Base-by-base conservation (phyloP, 1,140 invertebrate species). In the Subanguina moxae region DNA sequence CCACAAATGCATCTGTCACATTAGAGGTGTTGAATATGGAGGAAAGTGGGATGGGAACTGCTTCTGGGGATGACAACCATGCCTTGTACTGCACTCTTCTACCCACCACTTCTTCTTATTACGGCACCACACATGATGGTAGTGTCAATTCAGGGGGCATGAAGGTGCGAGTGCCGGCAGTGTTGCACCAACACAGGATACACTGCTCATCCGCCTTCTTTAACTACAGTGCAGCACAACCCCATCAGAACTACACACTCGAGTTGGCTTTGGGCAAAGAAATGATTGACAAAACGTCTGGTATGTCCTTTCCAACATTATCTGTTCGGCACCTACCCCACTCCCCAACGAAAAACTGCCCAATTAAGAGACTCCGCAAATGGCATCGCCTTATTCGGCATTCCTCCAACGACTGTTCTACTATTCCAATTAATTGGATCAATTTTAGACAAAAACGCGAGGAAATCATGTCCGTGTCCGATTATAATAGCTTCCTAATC, bases 191-290 rank as follows among this genome's bases (percentile, higher is more conserved):
- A 13, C 27, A 67, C 28, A 65, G 42, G 46, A 38, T 74, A 5
- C 52, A 25, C n/a, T 74, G 72, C 27, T 27, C 56, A 28, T 42
- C 65, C 27, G 57, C 45, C 21, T 19, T 59, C 25, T 68, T 74
- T 30, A 64, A 30, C 17, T 74, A 66, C 32, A 23, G 28, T 19
- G 62, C 46, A 28, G 17, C 25, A 30, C 19, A 45, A 38, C 23
- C 64, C 1, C 3, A 64, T 13, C 57, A 57, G 27, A 78, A 67
- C 62, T 74, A 62, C 48, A 69, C 56, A 23, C 57, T 78, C 19
- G 79, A 82, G 65, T 62, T 78, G 5, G 38, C 72, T 15, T 59
- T 63, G 46, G 65, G 74, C 23, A 32, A 42, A 25, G 67, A 74
- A 43, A 23, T 75, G 17, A 69, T 78, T 23, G 77, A 78, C 64